Percentiles rank a stretch among this genome's conserved stretches.
These are phyloP conservation scores for Anas platyrhynchos DNA, from an alignment of 2,113 vertebrate genomes.

Conservation along the genomic window DNA sequence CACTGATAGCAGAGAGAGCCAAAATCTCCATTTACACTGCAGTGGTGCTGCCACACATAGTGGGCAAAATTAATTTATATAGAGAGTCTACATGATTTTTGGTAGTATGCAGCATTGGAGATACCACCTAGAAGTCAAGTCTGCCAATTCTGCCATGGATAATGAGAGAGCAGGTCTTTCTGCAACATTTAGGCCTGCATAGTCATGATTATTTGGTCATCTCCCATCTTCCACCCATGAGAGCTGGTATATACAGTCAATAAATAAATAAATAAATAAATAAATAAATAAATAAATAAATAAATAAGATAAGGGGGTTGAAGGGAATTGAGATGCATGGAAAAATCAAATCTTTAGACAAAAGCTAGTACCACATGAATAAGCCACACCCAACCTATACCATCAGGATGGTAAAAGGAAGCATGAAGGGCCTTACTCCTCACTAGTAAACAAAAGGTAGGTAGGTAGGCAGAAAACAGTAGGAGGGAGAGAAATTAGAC, in stretches of 20 bases:
- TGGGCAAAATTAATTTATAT: background rate
- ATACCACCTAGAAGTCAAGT: background rate
- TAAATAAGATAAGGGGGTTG: too few relatives aligned
- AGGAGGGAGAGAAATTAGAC: background rate
- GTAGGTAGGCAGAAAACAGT: background rate
- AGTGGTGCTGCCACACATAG: background rate
- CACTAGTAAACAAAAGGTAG: accelerated
- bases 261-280: background rate
- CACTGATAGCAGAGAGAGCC: background rate
- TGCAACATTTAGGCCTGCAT: background rate
- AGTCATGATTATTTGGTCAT: background rate
- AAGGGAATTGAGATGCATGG: background rate
- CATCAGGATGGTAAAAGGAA: background rate
- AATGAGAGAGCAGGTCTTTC: background rate
- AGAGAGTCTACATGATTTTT: background rate
- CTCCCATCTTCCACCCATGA: background rate
- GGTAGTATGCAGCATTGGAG: background rate
- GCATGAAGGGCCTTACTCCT: background rate
- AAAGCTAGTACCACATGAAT: background rate
- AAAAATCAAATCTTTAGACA: background rate
- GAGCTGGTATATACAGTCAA: background rate
- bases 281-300: background rate
- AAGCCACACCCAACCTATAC: background rate
- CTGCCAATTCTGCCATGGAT: background rate
- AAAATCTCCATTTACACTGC: background rate